These are phyloP conservation scores for Drosophila takahashii DNA, from an alignment of 1,140 invertebrate genomes.

Conservation along the genomic window DNA sequence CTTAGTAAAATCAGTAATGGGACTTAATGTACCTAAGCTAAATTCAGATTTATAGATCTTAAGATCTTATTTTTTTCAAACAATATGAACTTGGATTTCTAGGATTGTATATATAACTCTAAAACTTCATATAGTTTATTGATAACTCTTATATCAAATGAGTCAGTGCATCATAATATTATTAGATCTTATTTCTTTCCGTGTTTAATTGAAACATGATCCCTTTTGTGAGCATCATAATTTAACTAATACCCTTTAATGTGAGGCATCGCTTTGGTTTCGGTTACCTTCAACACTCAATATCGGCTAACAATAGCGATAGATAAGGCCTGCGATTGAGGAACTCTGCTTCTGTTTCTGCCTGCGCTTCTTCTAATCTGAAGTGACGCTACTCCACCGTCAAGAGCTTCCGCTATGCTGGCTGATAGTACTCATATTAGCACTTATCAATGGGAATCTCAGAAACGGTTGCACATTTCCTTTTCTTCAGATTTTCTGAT, in stretches of 20 bases:
- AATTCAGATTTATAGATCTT: no score
- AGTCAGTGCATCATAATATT: not conserved
- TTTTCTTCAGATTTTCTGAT: slow-evolving; percentile 18
- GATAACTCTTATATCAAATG: no score
- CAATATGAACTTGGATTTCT: no score
- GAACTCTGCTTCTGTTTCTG: slow-evolving; percentile 3
- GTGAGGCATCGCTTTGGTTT: not conserved
- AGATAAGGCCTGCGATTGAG: slow-evolving; percentile 17
- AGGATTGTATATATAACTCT: no score
- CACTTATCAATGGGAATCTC: slow-evolving; percentile 38
- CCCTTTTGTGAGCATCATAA: not conserved
- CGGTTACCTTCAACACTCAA: not conserved
- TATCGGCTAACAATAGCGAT: slow-evolving; percentile 2
- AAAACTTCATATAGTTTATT: no score
- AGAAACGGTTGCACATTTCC: not conserved
- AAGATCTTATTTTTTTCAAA: no score
- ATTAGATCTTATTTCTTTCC: not conserved
- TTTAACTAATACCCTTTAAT: not conserved
- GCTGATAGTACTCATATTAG: slow-evolving; percentile 14
- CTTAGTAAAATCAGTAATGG: no score
- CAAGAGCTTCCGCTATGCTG: slow-evolving; percentile 25
- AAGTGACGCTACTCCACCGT: slow-evolving; percentile 41
- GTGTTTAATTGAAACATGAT: not conserved
- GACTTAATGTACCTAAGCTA: no score
- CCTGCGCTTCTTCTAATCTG: slow-evolving; percentile 23